Percentiles rank a stretch among this genome's conserved stretches.
Conservation (phyloP, 1,140 invertebrate species). For the Scaptomyza graminum region DNA sequence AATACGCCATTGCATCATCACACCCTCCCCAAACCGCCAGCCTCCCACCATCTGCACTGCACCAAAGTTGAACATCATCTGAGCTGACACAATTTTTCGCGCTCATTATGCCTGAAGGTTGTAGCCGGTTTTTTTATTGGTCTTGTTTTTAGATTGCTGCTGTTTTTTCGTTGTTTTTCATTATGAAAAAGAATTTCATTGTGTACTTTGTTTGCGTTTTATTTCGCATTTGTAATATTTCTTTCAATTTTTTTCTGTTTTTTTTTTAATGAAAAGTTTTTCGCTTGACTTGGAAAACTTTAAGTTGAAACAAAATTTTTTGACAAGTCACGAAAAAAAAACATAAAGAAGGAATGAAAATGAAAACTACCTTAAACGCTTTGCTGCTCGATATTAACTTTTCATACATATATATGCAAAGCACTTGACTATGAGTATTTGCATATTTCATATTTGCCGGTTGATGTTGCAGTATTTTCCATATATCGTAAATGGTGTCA, state of each 20-base stretch:
- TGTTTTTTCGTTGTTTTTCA: slow-evolving; percentile 44
- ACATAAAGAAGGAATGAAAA: slow-evolving; percentile 13
- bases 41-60: not conserved
- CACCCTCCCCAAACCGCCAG: not conserved
- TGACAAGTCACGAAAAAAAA: slow-evolving; percentile 13
- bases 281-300: slow-evolving; percentile 24
- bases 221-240: slow-evolving; percentile 3
- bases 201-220: not conserved
- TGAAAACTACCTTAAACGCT: slow-evolving; percentile 48
- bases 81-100: slow-evolving; percentile 44
- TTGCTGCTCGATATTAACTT: slow-evolving; percentile 54
- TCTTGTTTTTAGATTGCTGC: slow-evolving; percentile 15
- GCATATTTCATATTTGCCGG: slow-evolving; percentile 55
- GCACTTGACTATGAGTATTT: slow-evolving; percentile 37
- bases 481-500: slow-evolving; percentile 66
- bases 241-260: not conserved
- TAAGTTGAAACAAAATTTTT: slow-evolving; percentile 26
- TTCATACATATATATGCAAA: not conserved
- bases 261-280: not conserved
- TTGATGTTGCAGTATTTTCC: slow-evolving; percentile 24
- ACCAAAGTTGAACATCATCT: slow-evolving; percentile 12
- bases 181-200: slow-evolving; percentile 25
- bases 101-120: slow-evolving; percentile 49
- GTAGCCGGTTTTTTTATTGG: slow-evolving; percentile 14
- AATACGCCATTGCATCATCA: not conserved